Evolutionary conservation across 2,888 invertebrate species (phyloP), one percentile per base, ranked within the genome.

Genomic region (Fragum fragum): DNA sequence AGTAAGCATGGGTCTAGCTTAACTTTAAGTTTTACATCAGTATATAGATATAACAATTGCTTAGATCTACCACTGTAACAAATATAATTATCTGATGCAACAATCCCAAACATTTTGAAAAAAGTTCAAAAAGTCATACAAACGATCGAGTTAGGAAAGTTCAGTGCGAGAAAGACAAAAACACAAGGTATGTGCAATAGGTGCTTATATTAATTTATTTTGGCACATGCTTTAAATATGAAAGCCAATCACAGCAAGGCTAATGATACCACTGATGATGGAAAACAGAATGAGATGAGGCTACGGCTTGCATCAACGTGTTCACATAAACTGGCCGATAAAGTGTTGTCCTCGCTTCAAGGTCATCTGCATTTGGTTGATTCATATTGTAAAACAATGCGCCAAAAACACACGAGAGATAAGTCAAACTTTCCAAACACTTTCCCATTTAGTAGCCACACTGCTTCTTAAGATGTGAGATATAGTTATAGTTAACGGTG

Each of bases 371-470:
- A 9, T 5, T 47, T n/a, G n/a, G 18, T 47, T 9, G 32, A 3
- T 36, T 66, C 66, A 66, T 66, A 66, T 42, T 42, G 47, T 73
- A 42, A 73, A 73, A 73, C 63, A 73, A 66, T 73, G 73, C 73
- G 73, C 73, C 73, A 73, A 73, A 73, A 52, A 66, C 66, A 66
- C 66, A 66, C 66, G 26, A 66, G 66, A 66, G 66, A 66, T 66
- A 66, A 66, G 36, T 36, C 66, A 23, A 66, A 66, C 66, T 66
- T 66, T 66, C 66, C 66, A 66, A 39, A 66, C 42, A 32, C 42
- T 66, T 66, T 66, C 66, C 66, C 66, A 66, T 66, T 66, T 66
- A 66, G 61, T n/a, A 26, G 57, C 21, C 32, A 3, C 32, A 36
- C 32, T 36, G 32, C 32, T 9, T 36, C 32, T 36, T 36, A 36